Conservation (phyloP, 1,140 invertebrate genomes). For the Tigriopus japonicus region DNA sequence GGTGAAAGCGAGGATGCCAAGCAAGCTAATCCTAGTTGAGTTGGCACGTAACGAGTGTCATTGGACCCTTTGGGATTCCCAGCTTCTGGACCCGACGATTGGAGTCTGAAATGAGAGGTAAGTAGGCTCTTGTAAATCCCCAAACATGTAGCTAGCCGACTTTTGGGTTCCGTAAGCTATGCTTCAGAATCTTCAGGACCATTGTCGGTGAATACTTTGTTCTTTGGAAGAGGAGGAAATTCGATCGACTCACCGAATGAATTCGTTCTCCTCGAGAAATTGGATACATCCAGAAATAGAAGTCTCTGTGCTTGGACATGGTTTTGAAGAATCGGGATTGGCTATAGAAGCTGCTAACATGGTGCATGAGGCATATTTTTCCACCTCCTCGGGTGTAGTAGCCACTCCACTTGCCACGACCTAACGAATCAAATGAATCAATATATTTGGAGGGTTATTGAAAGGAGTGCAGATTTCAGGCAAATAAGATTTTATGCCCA, state of each 20-base stretch:
- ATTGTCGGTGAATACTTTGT: too few species aligned
- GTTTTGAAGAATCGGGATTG: neutral
- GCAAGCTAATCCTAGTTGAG: conserved; percentile 72
- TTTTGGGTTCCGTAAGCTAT: too few species aligned
- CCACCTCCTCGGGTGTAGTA: conserved; percentile 44
- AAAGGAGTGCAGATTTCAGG: too few species aligned
- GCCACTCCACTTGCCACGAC: conserved; percentile 74
- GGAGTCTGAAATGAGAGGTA: conserved; percentile 15
- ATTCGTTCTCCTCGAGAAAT: conserved; percentile 37
- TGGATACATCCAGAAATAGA: conserved; percentile 34
- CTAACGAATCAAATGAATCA: conserved; percentile 21
- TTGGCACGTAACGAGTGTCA: conserved; percentile 44
- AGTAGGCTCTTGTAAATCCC: conserved; percentile 18
- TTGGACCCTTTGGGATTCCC: neutral
- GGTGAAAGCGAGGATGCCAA: conserved; percentile 78
- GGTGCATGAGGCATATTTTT: conserved; percentile 61
- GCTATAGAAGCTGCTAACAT: conserved; percentile 30
- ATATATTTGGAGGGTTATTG: too few species aligned
- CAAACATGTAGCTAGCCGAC: too few species aligned
- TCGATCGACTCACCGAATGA: conserved; percentile 24
- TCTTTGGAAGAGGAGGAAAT: too few species aligned
- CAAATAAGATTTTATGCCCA: too few species aligned
- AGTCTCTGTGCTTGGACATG: conserved; percentile 17
- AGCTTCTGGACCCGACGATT: conserved; percentile 1
- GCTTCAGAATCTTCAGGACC: too few species aligned